These are phyloP conservation scores for Brachirus orientalis DNA, from an alignment of 2,113 vertebrate species.

Conservation along the genomic window DNA sequence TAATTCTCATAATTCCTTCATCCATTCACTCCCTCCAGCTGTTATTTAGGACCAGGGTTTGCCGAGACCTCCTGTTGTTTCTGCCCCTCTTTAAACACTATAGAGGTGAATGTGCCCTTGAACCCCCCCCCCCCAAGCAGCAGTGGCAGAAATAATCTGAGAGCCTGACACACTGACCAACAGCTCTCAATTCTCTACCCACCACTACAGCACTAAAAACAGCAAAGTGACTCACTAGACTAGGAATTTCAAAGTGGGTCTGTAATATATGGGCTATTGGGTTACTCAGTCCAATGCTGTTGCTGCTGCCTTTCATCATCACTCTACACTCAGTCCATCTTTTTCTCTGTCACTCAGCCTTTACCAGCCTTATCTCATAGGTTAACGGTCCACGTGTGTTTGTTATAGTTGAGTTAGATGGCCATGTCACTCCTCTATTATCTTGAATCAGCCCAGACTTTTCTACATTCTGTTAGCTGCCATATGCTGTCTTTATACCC, in stretches of 20 bases:
- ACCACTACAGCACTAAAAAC: constrained; percentile 57
- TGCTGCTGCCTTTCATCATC: constrained; percentile 49
- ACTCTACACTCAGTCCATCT: constrained; percentile 2
- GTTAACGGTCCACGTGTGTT: neutral
- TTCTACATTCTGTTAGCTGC: constrained; percentile 34
- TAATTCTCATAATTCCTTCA: too few species aligned
- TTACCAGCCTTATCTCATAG: too few species aligned
- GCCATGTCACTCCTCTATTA: constrained; percentile 16
- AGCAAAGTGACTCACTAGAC: constrained; percentile 58
- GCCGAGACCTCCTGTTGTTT: constrained; percentile 8
- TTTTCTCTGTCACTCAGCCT: neutral
- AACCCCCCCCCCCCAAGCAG: constrained; percentile 36
- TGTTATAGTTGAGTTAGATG: constrained; percentile 26
- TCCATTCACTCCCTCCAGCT: constrained; percentile 8
- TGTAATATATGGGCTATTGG: constrained; percentile 67
- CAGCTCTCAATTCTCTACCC: constrained; percentile 42
- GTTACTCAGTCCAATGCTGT: constrained; percentile 61
- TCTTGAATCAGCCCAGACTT: constrained; percentile 50
- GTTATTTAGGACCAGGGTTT: constrained; percentile 13
- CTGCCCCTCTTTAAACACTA: constrained; percentile 39
- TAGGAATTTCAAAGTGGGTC: constrained; percentile 64
- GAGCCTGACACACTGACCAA: constrained; percentile 60
- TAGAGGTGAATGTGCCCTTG: constrained; percentile 43
- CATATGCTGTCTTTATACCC: constrained; percentile 53
- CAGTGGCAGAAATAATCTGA: constrained; percentile 51